Conservation (phyloP, 2,888 invertebrate genomes). For the Leptinotarsa haldemani region DNA sequence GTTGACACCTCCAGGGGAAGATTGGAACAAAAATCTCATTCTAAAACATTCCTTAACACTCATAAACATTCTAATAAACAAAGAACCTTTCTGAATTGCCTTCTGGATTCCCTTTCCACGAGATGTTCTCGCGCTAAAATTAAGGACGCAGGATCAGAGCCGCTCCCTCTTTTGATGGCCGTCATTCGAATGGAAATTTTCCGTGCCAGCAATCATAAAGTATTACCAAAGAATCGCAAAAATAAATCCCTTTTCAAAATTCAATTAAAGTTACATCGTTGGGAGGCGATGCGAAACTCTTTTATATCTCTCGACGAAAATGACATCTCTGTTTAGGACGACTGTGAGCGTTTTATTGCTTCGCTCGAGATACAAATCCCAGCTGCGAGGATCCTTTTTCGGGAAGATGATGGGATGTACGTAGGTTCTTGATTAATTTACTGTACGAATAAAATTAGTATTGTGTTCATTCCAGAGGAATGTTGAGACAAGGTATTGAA, state of each 20-base stretch:
- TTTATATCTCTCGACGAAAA: conserved; percentile 41
- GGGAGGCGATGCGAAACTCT: conserved; percentile 39
- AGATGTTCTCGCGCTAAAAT: background rate
- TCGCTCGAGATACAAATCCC: conserved; percentile 15
- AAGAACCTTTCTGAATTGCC: background rate
- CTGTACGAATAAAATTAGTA: no score
- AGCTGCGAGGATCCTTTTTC: background rate
- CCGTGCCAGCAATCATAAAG: conserved; percentile 63
- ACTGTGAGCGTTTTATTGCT: conserved; percentile 34
- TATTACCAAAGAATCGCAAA: conserved; percentile 62
- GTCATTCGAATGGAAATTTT: conserved; percentile 59
- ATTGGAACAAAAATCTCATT: no score
- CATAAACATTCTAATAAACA: no score
- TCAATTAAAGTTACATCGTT: conserved; percentile 60
- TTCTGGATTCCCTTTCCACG: background rate
- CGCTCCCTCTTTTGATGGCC: conserved; percentile 29
- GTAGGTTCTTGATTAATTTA: background rate
- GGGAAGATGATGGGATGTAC: background rate
- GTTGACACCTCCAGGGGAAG: no score
- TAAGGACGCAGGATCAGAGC: background rate
- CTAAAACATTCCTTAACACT: no score
- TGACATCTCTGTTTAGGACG: conserved; percentile 33
- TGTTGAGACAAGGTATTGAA: no score
- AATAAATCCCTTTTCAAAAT: conserved; percentile 61
- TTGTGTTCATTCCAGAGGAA: no score